Evolutionary conservation across 2,113 vertebrate species (phyloP).

Genomic region (Vombatus ursinus): DNA sequence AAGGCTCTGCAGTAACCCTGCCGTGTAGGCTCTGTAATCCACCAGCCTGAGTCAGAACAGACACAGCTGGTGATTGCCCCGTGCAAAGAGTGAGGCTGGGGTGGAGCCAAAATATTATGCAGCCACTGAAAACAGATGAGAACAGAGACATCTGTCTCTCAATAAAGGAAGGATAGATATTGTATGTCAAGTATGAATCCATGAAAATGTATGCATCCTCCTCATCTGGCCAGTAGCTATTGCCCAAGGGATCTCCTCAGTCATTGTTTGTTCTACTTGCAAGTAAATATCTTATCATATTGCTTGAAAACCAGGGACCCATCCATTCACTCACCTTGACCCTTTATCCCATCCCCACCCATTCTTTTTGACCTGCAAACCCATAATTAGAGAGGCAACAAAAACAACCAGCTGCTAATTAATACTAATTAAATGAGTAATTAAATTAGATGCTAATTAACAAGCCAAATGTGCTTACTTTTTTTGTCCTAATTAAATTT

Average conservation of each 20-base stretch:
- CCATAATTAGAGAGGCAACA: conserved; percentile 67
- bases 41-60: conserved; percentile 47
- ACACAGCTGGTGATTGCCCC: conserved; percentile 21
- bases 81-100: not conserved
- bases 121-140: conserved; percentile 36
- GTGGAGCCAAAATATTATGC: conserved; percentile 29
- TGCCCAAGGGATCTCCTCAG: conserved; percentile 34
- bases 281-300: conserved; percentile 28
- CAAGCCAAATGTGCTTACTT: conserved; percentile 58
- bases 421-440: conserved; percentile 69
- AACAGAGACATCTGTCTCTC: not conserved
- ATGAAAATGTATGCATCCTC: not conserved
- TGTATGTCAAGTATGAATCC: not conserved
- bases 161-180: conserved; percentile 23
- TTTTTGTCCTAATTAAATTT: conserved; percentile 35
- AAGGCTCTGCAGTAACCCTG: conserved; percentile 36
- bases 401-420: conserved; percentile 71
- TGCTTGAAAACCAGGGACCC: conserved; percentile 49
- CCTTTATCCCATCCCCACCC: conserved; percentile 34
- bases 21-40: conserved; percentile 12
- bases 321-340: conserved; percentile 52
- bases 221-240: conserved; percentile 13
- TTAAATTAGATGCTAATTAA: conserved; percentile 68
- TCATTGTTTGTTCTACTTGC: conserved; percentile 20
- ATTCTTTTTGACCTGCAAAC: conserved; percentile 68